Evolutionary conservation across 2,888 invertebrate genomes (phyloP).

Genomic region (Gonocerus acuteangulatus): DNA sequence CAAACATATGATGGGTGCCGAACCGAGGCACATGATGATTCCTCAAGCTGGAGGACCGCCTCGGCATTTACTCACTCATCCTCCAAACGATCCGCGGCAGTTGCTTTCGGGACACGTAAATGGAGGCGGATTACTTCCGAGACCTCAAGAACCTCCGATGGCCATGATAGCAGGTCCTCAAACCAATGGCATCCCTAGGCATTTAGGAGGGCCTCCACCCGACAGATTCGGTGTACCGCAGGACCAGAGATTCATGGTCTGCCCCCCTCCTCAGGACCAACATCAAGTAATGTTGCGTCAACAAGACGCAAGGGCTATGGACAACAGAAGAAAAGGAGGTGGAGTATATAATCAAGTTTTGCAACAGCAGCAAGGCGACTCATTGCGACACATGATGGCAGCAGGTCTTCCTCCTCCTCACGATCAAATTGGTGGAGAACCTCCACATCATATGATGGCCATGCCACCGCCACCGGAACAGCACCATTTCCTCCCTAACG

Average conservation of each 20-base stretch:
- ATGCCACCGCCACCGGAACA: too few relatives aligned
- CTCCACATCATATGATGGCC: background rate
- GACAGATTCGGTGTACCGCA: background rate
- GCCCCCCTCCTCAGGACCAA: background rate
- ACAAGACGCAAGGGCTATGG: background rate
- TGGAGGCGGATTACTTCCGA: background rate
- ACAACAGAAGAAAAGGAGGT: too few relatives aligned
- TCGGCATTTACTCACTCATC: background rate
- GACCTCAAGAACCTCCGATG: background rate
- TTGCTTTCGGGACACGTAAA: too few relatives aligned
- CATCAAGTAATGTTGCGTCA: background rate
- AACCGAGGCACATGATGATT: background rate
- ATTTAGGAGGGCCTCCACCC: background rate
- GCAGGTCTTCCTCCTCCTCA: background rate
- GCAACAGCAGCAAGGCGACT: too few relatives aligned
- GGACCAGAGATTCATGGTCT: conserved; percentile 11
- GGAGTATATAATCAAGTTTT: too few relatives aligned
- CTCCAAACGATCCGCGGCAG: background rate
- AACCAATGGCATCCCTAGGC: background rate
- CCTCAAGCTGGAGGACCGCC: background rate
- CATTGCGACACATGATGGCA: background rate
- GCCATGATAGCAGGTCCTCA: background rate
- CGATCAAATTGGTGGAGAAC: background rate
- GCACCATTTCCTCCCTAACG: too few relatives aligned
- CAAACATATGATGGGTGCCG: background rate